Conservation (phyloP, 2,797 vertebrate genomes). For the Euphonia xanthogaster region DNA sequence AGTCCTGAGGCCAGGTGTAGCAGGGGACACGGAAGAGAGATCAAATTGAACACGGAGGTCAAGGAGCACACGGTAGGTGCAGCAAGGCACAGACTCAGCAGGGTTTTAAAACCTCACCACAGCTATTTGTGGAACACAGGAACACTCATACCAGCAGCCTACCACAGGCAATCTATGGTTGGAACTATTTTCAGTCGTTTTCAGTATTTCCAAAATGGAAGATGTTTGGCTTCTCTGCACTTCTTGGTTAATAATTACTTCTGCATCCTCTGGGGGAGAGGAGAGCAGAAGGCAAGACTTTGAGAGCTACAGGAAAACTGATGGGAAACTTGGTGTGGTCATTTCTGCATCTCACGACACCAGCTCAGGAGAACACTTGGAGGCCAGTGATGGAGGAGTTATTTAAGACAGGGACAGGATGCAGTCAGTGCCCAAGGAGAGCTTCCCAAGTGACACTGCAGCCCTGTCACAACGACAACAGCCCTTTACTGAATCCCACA, state of each 20-base stretch:
- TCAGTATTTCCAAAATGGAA: background rate
- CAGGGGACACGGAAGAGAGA: background rate
- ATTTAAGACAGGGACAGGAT: background rate
- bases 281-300: background rate
- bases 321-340: background rate
- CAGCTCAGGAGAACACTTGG: background rate
- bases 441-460: background rate
- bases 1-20: background rate
- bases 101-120: background rate
- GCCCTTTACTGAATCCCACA: background rate
- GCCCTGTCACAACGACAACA: accelerated
- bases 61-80: background rate
- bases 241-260: accelerated
- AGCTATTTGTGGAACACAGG: background rate
- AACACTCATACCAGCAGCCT: background rate
- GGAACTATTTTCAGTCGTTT: background rate
- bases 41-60: background rate
- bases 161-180: background rate
- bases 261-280: background rate
- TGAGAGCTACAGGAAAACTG: background rate
- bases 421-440: background rate
- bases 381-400: background rate
- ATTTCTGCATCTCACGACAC: accelerated
- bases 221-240: background rate
- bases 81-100: background rate